phyloP scores from a whole-genome alignment of 1,140 invertebrate species.

The Ptiloglossa arizonensis region DNA sequence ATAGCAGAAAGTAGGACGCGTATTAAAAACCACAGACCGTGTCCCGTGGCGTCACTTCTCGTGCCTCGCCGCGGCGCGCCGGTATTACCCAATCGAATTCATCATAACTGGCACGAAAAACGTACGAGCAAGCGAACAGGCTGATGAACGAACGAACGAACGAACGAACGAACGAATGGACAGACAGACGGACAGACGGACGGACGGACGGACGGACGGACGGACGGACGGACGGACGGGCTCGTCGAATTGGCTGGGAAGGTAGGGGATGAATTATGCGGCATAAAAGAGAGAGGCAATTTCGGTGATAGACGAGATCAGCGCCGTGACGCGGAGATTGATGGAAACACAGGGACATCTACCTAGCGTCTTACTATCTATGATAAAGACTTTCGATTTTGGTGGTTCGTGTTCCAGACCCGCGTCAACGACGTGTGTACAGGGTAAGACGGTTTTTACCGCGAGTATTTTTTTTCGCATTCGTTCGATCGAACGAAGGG shows the following conservation, averaged over 20 bases:
- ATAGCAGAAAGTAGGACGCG: slow-evolving; percentile 80
- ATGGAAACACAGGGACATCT: slow-evolving; percentile 27
- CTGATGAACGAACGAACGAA: slow-evolving; percentile 27
- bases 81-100: slow-evolving; percentile 79
- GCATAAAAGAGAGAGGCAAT: slow-evolving; percentile 24
- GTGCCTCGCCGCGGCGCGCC: slow-evolving; percentile 59
- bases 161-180: too few species aligned
- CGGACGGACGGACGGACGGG: neutral
- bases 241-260: slow-evolving; percentile 11
- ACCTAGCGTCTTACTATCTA: slow-evolving; percentile 17
- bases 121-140: slow-evolving; percentile 16
- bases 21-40: slow-evolving; percentile 80
- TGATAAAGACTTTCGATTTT: slow-evolving; percentile 41
- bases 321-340: slow-evolving; percentile 34
- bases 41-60: slow-evolving; percentile 75
- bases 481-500: neutral
- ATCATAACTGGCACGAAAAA: slow-evolving; percentile 76
- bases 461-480: too few species aligned
- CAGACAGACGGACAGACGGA: too few species aligned
- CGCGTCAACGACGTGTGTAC: neutral
- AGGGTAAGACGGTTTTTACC: too few species aligned
- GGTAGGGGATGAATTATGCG: neutral
- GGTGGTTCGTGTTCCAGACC: neutral
- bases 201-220: slow-evolving; percentile 21
- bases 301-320: slow-evolving; percentile 38